Percentiles rank a stretch among this genome's conserved stretches.
These are phyloP conservation scores for Tyrannus savana DNA, from an alignment of 2,113 vertebrate species.

Conservation along the genomic window DNA sequence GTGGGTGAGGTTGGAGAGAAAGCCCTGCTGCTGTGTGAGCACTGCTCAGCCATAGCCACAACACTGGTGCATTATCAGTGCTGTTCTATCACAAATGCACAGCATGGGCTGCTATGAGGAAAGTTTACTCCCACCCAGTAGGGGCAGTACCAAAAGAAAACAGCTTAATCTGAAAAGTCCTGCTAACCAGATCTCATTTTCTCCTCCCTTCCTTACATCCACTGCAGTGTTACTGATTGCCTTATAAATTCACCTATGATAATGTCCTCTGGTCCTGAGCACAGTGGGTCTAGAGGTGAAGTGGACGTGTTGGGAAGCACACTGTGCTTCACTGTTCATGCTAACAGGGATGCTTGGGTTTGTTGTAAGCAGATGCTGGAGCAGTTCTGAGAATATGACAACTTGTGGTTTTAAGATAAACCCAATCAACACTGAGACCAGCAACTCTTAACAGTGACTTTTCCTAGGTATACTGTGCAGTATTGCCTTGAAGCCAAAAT, in stretches of 20 bases:
- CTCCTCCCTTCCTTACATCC: neutral
- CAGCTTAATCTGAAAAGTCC: neutral
- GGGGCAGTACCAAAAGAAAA: neutral
- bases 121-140: neutral
- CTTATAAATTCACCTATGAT: neutral
- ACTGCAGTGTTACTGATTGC: neutral
- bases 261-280: neutral
- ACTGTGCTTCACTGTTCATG: accelerated
- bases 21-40: neutral
- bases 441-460: neutral
- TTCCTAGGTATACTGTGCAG: accelerated
- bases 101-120: neutral
- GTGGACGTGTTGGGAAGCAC: neutral
- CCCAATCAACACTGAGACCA: neutral
- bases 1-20: neutral
- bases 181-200: neutral
- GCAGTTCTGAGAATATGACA: neutral
- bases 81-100: too few relatives aligned
- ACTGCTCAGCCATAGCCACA: neutral
- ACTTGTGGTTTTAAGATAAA: neutral
- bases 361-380: neutral
- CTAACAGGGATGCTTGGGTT: neutral
- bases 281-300: neutral
- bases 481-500: neutral
- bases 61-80: accelerated